phyloP scores from a whole-genome alignment of 1,140 invertebrate genomes.

The Contarinia nasturtii region DNA sequence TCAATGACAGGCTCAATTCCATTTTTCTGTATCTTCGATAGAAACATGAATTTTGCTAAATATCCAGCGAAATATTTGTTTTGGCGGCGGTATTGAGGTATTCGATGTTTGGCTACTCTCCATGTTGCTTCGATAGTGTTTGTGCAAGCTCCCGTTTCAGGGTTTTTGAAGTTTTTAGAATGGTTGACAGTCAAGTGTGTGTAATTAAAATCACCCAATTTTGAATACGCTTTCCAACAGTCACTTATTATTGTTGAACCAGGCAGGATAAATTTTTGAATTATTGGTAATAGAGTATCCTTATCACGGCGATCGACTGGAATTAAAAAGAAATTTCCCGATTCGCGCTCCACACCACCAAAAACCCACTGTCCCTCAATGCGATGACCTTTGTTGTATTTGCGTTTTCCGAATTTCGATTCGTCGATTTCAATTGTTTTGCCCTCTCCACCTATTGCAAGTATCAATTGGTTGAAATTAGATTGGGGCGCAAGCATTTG shows the following conservation, averaged over 20 bases:
- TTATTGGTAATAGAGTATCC: conserved; percentile 8
- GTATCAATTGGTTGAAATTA: no score
- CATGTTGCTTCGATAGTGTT: no score
- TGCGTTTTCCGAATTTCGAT: conserved; percentile 12
- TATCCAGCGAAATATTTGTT: background rate
- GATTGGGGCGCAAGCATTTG: no score
- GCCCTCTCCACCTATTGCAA: conserved; percentile 5
- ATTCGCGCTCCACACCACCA: conserved; percentile 14
- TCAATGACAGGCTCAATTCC: no score
- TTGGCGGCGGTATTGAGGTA: background rate
- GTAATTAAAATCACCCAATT: conserved; percentile 6
- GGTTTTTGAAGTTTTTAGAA: conserved; percentile 8
- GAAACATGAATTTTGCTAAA: conserved; percentile 1
- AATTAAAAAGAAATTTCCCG: conserved; percentile 6
- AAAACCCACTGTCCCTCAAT: conserved; percentile 24
- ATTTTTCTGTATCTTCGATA: no score
- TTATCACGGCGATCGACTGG: conserved; percentile 7
- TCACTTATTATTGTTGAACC: conserved; percentile 14
- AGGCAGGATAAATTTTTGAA: conserved; percentile 9
- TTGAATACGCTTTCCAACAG: conserved; percentile 12
- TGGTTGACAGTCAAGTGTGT: conserved; percentile 11
- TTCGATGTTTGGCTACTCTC: background rate
- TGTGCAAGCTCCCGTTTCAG: conserved; percentile 5
- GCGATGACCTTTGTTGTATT: conserved; percentile 12
- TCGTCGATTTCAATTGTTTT: conserved; percentile 13